phyloP scores from a whole-genome alignment of 2,797 vertebrate species.

The Agapornis canus region DNA sequence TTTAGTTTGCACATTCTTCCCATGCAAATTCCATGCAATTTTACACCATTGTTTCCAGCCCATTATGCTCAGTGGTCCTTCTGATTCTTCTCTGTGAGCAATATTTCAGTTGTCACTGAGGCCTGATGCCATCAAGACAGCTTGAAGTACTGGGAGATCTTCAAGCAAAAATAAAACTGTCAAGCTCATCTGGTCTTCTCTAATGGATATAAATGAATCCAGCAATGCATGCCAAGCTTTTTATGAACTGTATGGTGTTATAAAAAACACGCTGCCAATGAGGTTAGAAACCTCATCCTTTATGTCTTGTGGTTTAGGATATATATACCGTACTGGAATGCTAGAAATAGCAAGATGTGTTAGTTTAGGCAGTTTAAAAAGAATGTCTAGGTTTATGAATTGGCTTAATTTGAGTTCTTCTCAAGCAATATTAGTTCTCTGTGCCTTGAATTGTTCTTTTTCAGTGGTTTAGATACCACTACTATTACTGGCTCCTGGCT shows the following conservation, averaged over 20 bases:
- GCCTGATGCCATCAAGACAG: background rate
- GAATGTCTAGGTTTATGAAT: constrained; percentile 45
- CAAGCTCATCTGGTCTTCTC: constrained; percentile 47
- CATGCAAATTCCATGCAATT: background rate
- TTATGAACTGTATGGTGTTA: constrained; percentile 42
- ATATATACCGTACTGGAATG: constrained; percentile 44
- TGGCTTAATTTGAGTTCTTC: constrained; percentile 33
- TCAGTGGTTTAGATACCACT: constrained; percentile 25
- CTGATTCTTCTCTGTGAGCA: background rate
- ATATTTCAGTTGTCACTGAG: background rate
- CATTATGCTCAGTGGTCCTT: background rate
- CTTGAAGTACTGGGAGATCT: background rate
- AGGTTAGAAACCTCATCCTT: constrained; percentile 60
- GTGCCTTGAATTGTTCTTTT: constrained; percentile 31
- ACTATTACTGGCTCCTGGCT: constrained; percentile 46
- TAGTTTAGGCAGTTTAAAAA: constrained; percentile 54
- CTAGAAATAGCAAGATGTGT: constrained; percentile 56
- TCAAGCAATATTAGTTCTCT: constrained; percentile 2
- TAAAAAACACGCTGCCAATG: constrained; percentile 47
- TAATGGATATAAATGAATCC: constrained; percentile 64
- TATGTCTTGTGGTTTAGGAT: constrained; percentile 64
- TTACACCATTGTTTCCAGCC: background rate
- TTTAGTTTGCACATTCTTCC: background rate
- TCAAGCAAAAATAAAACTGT: constrained; percentile 52
- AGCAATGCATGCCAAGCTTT: constrained; percentile 50